Base-by-base conservation (phyloP, 2,797 vertebrate genomes). In the Leptodactylus fallax region DNA sequence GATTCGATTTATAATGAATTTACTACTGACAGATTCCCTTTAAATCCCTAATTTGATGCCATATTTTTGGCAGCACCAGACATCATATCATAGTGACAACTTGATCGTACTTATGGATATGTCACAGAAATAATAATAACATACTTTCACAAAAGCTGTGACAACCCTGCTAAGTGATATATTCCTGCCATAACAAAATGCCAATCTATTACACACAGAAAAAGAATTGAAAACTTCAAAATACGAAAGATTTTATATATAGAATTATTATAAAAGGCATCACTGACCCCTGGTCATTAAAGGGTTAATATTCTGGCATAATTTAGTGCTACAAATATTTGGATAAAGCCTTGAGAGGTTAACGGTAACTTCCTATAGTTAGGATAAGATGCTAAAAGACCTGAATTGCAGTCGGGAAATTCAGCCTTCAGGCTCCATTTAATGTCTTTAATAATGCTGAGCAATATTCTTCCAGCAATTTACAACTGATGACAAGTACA, bases 391-490 rank as follows among this genome's bases (percentile, higher is more conserved):
- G 72, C 49, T 83, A 55, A 63, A 67, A 83, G 7, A 36, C 61
- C 25, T 63, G 67, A 87, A 80, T 77, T 61, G 81, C 67, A 53
- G 58, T 83, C 27, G 25, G 80, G 86, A 83, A 87, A 82, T 69
- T 78, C 86, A 87, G n/a, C 86, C 86, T 87, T 83, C 86, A 87
- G 81, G 86, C 80, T 87, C 72, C 71, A 60, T 83, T 87, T 83
- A 87, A 87, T 79, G 81, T 14, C 36, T 83, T 56, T 67, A 87
- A 65, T 83, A 83, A 79, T 79, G 81, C 81, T 83, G 86, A 87
- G 72, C 80, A 87, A 79, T 87, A 60, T 53, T 69, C 49, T 78
- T 83, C 77, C 51, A 78, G 72, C 61, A 87, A 77, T 78, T 87
- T 87, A 87, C 80, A 65, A 25, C 69, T 13, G 58, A 83, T 79